Evolutionary conservation across 2,888 invertebrate genomes (phyloP).

Genomic region (Microplitis manilae): DNA sequence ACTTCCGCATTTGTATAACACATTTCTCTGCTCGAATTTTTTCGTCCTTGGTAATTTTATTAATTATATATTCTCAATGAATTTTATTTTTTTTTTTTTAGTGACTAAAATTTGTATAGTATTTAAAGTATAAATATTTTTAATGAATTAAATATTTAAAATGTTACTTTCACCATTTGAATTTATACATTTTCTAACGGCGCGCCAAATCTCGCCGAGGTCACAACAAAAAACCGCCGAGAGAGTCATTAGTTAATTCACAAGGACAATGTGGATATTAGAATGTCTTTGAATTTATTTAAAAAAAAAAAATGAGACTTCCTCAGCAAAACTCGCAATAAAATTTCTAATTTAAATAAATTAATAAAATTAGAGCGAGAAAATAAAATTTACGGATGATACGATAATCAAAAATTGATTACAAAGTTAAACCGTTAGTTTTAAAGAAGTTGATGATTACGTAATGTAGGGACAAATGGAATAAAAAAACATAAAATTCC

Average conservation of each 20-base stretch:
- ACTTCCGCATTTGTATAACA: conserved; percentile 11
- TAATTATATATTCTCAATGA: neutral
- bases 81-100: neutral
- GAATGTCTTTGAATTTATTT: neutral
- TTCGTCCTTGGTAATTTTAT: neutral
- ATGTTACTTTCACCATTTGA: conserved; percentile 27
- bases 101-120: neutral
- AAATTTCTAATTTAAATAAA: neutral
- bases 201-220: conserved; percentile 23
- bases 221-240: conserved; percentile 17
- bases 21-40: conserved; percentile 13
- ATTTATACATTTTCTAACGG: conserved; percentile 4
- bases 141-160: neutral
- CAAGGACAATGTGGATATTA: conserved; percentile 15
- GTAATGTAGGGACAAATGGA: conserved; percentile 11
- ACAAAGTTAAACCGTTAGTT: conserved; percentile 2
- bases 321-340: neutral
- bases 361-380: neutral
- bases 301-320: neutral
- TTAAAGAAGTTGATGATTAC: neutral
- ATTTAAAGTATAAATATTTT: neutral
- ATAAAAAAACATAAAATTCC: conserved; percentile 19
- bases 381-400: neutral
- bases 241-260: conserved; percentile 23
- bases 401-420: neutral